These are phyloP conservation scores for Coenonympha glycerion DNA, from an alignment of 2,888 invertebrate species.

Conservation along the genomic window DNA sequence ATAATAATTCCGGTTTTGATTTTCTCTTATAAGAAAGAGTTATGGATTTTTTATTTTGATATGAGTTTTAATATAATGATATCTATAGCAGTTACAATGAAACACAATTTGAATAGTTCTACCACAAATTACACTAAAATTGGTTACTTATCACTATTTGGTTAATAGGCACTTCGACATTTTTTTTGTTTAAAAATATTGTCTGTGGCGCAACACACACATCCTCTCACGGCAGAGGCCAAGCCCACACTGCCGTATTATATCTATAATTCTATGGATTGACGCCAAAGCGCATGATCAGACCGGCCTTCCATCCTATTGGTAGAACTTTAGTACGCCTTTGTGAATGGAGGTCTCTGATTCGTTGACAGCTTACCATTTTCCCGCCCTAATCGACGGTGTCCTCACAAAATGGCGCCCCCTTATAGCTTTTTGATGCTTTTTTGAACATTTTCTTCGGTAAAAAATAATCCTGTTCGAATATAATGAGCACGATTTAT, in stretches of 20 bases:
- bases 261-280: conserved; percentile 71
- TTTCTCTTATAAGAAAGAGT: neutral
- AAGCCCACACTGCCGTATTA: conserved; percentile 72
- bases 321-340: conserved; percentile 60
- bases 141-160: conserved; percentile 39
- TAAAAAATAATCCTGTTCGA: conserved; percentile 75
- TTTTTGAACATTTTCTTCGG: conserved; percentile 72
- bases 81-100: conserved; percentile 2
- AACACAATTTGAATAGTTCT: conserved; percentile 34
- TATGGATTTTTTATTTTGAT: neutral
- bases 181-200: conserved; percentile 45
- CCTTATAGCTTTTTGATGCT: conserved; percentile 71
- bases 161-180: conserved; percentile 66
- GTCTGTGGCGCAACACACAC: conserved; percentile 40
- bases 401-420: conserved; percentile 73
- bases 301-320: conserved; percentile 48
- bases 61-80: neutral
- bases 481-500: conserved; percentile 77
- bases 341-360: conserved; percentile 39
- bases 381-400: conserved; percentile 63
- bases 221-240: conserved; percentile 59
- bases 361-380: conserved; percentile 53
- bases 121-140: conserved; percentile 48
- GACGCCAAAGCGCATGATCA: conserved; percentile 69
- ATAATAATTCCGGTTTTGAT: neutral